Evolutionary conservation across 2,113 vertebrate genomes (phyloP).

Genomic region (Mystacornis crossleyi): DNA sequence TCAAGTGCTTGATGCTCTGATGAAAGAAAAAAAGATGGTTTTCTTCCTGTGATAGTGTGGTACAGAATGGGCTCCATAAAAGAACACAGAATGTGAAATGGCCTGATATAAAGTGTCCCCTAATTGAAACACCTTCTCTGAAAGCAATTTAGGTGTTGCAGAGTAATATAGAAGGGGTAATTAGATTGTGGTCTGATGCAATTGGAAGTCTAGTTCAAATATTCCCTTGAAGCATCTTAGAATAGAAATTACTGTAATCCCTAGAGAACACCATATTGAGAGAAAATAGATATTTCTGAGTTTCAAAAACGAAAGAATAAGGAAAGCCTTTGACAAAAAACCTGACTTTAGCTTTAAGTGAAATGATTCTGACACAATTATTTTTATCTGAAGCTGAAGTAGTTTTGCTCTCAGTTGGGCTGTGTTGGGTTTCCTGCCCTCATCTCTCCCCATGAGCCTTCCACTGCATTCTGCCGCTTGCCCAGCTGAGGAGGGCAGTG

Average conservation of each 20-base stretch:
- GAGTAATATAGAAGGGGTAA: conserved; percentile 27
- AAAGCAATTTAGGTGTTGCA: conserved; percentile 34
- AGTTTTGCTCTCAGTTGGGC: not conserved
- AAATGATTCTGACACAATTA: not conserved
- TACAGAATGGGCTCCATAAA: not conserved
- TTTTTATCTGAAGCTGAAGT: not conserved
- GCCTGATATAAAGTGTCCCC: conserved; percentile 14
- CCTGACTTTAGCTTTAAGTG: not conserved
- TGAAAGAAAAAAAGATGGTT: not conserved
- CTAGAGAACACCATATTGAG: not conserved
- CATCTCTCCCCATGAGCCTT: not conserved
- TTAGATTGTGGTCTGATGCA: conserved; percentile 30
- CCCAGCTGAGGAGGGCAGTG: not conserved
- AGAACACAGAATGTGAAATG: not conserved
- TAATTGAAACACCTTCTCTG: conserved; percentile 52
- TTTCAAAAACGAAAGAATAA: not conserved
- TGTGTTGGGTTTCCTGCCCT: not conserved
- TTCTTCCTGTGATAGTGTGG: not conserved
- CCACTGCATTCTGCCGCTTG: too few relatives aligned
- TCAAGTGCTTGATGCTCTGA: not conserved
- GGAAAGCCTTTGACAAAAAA: not conserved
- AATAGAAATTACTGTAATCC: not conserved
- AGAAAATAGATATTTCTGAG: not conserved
- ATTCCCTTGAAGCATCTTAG: conserved; percentile 5
- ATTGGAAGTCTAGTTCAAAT: conserved; percentile 10